Conservation (phyloP, 1,140 invertebrate genomes). For the Microvelia longipes region DNA sequence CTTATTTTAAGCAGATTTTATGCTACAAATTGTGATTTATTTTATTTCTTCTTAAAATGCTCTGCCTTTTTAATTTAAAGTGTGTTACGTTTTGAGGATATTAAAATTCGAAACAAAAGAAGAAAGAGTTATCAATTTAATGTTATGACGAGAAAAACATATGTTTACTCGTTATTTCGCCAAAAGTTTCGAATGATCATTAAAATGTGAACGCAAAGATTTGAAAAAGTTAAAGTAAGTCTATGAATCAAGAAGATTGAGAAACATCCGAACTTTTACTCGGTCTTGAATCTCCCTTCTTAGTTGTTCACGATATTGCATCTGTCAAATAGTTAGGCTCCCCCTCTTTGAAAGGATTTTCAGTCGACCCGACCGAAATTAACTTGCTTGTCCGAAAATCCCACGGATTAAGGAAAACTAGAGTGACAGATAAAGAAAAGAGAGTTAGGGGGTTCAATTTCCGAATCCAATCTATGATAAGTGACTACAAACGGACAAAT, state of each 20-base stretch:
- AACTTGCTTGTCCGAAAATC: background rate
- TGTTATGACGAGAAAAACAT: no score
- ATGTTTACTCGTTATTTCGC: no score
- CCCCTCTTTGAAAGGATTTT: background rate
- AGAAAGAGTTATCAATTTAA: no score
- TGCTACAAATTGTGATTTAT: no score
- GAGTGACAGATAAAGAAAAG: background rate
- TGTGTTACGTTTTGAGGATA: no score
- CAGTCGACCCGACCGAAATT: background rate
- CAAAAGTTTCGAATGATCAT: no score
- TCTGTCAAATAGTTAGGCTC: background rate
- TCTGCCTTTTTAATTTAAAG: no score
- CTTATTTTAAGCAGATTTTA: no score
- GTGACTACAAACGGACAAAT: background rate
- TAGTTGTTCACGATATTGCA: background rate
- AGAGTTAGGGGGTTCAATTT: background rate
- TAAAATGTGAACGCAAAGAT: no score
- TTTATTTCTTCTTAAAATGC: no score
- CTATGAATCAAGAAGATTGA: background rate
- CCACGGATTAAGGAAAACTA: background rate
- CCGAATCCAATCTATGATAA: background rate
- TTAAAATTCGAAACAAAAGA: no score
- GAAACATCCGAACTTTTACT: background rate
- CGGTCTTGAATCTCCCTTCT: background rate
- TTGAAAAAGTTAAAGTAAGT: no score